Evolutionary conservation across 2,888 invertebrate genomes (phyloP).

Genomic region (Thereva unica): DNA sequence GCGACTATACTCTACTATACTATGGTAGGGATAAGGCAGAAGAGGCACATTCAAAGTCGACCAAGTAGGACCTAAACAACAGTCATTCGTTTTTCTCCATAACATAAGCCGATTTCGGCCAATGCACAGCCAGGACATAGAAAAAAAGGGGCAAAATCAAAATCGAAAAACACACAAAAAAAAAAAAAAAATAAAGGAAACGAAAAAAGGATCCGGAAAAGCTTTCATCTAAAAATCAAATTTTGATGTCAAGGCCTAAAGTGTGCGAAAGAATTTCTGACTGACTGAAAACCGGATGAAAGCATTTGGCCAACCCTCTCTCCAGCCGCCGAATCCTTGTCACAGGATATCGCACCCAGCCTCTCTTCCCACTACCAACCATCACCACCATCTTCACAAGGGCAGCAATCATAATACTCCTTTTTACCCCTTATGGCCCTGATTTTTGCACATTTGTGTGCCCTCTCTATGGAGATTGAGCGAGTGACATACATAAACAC

Average conservation of each 20-base stretch:
- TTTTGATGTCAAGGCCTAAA: conserved; percentile 23
- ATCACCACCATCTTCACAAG: too few relatives aligned
- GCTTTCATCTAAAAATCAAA: conserved; percentile 30
- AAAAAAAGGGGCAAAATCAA: background rate
- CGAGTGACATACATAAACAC: too few relatives aligned
- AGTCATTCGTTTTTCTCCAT: conserved; percentile 3
- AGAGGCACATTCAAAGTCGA: background rate
- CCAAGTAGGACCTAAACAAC: background rate
- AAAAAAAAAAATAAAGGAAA: background rate
- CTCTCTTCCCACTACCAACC: too few relatives aligned
- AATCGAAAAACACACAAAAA: background rate
- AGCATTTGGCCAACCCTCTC: background rate
- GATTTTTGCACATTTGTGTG: too few relatives aligned
- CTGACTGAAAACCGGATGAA: conserved; percentile 2
- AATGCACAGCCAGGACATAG: background rate
- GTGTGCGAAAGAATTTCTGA: background rate
- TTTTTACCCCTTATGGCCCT: too few relatives aligned
- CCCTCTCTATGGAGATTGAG: too few relatives aligned
- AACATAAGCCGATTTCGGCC: conserved; percentile 25
- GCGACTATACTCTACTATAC: too few relatives aligned
- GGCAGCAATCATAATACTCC: too few relatives aligned
- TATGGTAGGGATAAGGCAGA: too few relatives aligned
- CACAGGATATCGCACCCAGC: too few relatives aligned
- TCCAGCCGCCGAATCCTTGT: too few relatives aligned
- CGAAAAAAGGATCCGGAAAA: conserved; percentile 16